Conservation (phyloP, 2,113 vertebrate genomes). For the Nothoprocta pentlandii region DNA sequence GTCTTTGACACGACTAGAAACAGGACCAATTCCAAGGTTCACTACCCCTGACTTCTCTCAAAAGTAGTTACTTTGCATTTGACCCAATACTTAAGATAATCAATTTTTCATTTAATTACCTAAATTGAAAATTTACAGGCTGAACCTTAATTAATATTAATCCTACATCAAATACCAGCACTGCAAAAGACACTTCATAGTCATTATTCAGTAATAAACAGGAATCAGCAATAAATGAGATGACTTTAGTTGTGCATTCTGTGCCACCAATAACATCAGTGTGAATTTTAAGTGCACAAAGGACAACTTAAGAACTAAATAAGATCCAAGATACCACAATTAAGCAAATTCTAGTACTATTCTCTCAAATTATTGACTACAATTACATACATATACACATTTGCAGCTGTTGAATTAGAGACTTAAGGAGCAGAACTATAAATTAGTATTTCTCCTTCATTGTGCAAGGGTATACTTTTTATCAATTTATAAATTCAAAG, state of each 20-base stretch:
- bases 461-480: neutral
- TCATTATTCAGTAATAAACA: conserved; percentile 5
- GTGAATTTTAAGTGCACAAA: neutral
- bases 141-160: conserved; percentile 42
- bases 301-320: neutral
- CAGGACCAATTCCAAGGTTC: neutral
- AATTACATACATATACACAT: neutral
- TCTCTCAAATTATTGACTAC: neutral
- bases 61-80: neutral
- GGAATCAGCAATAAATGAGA: neutral
- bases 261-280: neutral
- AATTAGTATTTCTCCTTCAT: neutral
- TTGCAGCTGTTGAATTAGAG: neutral
- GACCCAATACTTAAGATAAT: neutral
- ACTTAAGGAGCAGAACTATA: neutral
- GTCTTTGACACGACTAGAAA: neutral
- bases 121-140: neutral
- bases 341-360: neutral
- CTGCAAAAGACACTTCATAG: no score
- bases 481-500: neutral
- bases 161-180: conserved; percentile 8
- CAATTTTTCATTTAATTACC: neutral
- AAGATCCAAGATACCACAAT: accelerated
- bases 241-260: neutral
- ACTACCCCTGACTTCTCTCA: neutral